phyloP scores from a whole-genome alignment of 2,888 invertebrate species.

The Caenorhabditis sp. region DNA sequence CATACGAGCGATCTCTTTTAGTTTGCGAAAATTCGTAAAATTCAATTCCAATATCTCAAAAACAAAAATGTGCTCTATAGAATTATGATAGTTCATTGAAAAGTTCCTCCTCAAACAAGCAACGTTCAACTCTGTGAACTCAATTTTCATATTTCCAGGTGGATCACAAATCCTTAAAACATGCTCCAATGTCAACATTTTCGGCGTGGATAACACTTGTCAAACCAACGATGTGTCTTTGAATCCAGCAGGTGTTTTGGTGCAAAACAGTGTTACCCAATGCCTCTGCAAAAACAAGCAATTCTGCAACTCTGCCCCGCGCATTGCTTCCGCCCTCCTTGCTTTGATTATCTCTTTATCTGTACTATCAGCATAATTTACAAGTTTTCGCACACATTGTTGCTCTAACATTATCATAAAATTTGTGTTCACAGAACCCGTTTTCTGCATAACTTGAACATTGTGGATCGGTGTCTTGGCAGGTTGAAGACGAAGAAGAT shows the following conservation, averaged over 20 bases:
- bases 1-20: no score
- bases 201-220: conserved; percentile 48
- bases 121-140: no score
- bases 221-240: conserved; percentile 37
- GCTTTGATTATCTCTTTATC: not conserved
- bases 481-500: not conserved
- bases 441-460: conserved; percentile 37
- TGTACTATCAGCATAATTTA: conserved; percentile 29
- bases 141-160: no score
- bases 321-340: not conserved
- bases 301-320: conserved; percentile 36
- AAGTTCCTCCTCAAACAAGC: no score
- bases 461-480: conserved; percentile 16
- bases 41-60: no score
- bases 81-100: no score
- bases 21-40: no score
- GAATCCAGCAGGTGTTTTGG: conserved; percentile 44
- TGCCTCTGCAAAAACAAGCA: conserved; percentile 53
- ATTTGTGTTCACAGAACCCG: conserved; percentile 42
- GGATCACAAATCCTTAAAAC: conserved; percentile 44
- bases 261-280: conserved; percentile 38
- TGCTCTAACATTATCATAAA: conserved; percentile 33
- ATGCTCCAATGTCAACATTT: conserved; percentile 51
- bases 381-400: conserved; percentile 45
- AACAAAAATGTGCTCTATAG: no score